These are phyloP conservation scores for Setipinna tenuifilis DNA, from an alignment of 2,797 vertebrate species.

Conservation along the genomic window DNA sequence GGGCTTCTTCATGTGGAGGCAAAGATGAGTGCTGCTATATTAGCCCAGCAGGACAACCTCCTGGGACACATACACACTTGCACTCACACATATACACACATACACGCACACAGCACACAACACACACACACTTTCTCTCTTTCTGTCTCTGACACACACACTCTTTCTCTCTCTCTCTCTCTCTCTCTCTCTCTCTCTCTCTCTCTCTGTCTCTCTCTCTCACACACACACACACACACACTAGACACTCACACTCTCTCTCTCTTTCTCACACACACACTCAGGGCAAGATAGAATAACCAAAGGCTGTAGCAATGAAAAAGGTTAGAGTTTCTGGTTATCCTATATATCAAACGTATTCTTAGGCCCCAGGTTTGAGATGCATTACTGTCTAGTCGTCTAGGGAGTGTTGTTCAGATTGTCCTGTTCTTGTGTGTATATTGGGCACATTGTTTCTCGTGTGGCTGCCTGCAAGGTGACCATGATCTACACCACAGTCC, in stretches of 20 bases:
- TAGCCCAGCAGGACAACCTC: background rate
- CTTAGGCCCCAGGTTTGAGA: too few species aligned
- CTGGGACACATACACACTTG: background rate
- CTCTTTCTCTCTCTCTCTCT: background rate
- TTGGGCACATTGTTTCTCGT: background rate
- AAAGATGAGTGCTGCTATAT: background rate
- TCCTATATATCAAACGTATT: too few species aligned
- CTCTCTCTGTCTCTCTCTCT: too few species aligned
- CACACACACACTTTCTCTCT: background rate
- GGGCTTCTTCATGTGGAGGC: background rate
- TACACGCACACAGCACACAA: background rate
- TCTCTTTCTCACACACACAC: too few species aligned
- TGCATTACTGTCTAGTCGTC: too few species aligned
- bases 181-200: too few species aligned
- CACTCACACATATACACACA: background rate
- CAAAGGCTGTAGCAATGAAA: too few species aligned
- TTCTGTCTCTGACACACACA: background rate
- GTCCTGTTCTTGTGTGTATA: too few species aligned
- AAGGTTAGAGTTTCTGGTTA: too few species aligned
- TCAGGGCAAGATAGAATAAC: too few species aligned
- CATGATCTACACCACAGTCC: background rate
- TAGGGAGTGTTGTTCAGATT: too few species aligned
- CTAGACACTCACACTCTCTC: background rate
- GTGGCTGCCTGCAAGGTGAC: background rate
- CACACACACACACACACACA: slow-evolving; percentile 11